Evolutionary conservation across 2,113 vertebrate species (phyloP).

Genomic region (Shinisaurus crocodilurus): DNA sequence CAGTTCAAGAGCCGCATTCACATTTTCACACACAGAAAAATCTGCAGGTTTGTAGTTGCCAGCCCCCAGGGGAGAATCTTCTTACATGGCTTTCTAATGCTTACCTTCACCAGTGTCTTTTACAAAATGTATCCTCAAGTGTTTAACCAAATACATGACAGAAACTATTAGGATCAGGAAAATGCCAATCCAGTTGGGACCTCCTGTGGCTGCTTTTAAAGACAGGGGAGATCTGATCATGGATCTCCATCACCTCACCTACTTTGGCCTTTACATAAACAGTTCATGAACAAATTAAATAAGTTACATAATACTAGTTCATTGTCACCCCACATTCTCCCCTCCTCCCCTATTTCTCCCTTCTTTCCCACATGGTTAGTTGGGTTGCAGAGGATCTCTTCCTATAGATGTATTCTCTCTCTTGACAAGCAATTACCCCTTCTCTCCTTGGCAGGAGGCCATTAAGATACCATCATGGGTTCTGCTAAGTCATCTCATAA

Average conservation of each 20-base stretch:
- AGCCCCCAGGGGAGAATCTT: constrained; percentile 11
- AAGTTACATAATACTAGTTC: not conserved
- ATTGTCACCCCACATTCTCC: constrained; percentile 40
- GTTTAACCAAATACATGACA: not conserved
- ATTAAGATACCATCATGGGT: constrained; percentile 80
- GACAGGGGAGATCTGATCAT: not conserved
- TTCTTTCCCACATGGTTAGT: constrained; percentile 44
- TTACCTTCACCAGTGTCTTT: not conserved
- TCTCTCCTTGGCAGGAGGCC: constrained; percentile 75
- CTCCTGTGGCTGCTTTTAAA: too few relatives aligned
- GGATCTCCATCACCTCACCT: too few relatives aligned
- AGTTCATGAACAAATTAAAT: not conserved
- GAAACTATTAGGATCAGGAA: not conserved
- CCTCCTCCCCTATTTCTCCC: not conserved
- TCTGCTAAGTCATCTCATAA: constrained; percentile 84
- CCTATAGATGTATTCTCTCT: constrained; percentile 77
- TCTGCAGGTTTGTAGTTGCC: not conserved
- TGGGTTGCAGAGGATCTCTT: constrained; percentile 73
- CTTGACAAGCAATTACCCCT: constrained; percentile 82
- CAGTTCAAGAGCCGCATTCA: not conserved
- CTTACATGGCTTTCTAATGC: not conserved
- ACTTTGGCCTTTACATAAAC: not conserved
- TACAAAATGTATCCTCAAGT: not conserved
- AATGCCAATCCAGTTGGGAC: not conserved
- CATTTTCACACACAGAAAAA: not conserved